Conservation (phyloP, 37 sponge, comb jelly and placozoan genomes). For the Oopsacas minuta region DNA sequence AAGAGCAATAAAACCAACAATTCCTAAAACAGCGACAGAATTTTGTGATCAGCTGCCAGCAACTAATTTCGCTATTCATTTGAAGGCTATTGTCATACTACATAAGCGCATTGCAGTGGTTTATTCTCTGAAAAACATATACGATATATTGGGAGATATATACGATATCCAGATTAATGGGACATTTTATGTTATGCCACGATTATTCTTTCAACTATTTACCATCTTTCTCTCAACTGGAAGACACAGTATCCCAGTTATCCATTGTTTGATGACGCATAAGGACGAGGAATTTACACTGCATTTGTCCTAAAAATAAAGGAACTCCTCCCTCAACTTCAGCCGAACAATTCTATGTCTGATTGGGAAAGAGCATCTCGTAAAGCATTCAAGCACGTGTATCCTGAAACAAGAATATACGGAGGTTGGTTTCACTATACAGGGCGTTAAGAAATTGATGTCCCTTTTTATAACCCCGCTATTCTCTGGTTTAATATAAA, state of each 20-base stretch:
- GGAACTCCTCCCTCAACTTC: slow-evolving; percentile 10
- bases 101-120: neutral
- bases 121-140: neutral
- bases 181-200: slow-evolving; percentile 1
- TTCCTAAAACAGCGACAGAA: neutral
- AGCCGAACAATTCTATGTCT: neutral
- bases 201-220: neutral
- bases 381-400: neutral
- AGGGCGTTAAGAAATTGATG: too few relatives aligned
- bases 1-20: neutral
- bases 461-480: too few relatives aligned
- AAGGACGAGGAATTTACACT: slow-evolving; percentile 14
- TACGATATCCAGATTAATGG: neutral
- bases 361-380: slow-evolving; percentile 19
- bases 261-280: slow-evolving; percentile 17
- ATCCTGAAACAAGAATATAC: neutral
- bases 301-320: slow-evolving; percentile 4
- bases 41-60: slow-evolving; percentile 2
- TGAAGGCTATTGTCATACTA: neutral
- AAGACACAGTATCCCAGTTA: slow-evolving; percentile 18
- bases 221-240: slow-evolving; percentile 5
- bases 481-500: too few relatives aligned
- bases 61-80: slow-evolving; percentile 20
- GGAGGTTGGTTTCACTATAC: neutral
- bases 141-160: neutral